Base-by-base conservation (phyloP, 2,888 invertebrate genomes). In the Cheilosia vernalis region DNA sequence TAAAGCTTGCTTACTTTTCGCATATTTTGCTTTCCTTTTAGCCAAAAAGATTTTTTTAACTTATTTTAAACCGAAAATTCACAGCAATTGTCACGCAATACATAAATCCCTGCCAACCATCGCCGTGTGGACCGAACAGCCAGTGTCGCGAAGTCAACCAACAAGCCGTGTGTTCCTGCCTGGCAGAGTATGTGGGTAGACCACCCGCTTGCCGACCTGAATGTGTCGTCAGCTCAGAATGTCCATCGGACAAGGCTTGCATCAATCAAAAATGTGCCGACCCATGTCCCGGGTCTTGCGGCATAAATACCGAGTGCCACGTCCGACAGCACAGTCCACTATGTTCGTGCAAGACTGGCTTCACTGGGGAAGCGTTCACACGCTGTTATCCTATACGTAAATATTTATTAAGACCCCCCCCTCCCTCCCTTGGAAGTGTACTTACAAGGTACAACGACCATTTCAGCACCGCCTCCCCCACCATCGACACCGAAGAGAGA, bases 271-370 rank as follows among this genome's bases (percentile, higher is more conserved):
- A 95, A 92, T 97, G 97, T 90, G 93, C 94, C 63, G 95, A 97
- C 92, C 97, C 97, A 10, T 97, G 97, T 88, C 93, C 94, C 2
- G 96, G 96, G 61, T 94, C 95, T 53, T 97, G 97, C 89, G 97
- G 96, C 19, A 94, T 95, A 87, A 95, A 95, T 89, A 95, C 97
- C 10, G 93, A 94, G 72, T 97, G 97, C 88, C 95, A 95, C 91
- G 96, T 97, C 24, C 94, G 96, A 83, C 95, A 96, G 88, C 97
- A 97, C 89, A 96, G 96, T 90, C 97, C 97, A 2, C 94, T 96
- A 87, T 97, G 97, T 90, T 95, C 95, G 21, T 97, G 97, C 90
- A 94, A 94, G 85, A 92, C 94, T 17, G 94, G 95, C 66, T 95
- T 94, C 88, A 95, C 95, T 15, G 97, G 97, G n/a, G 96, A 96